A percentile compares a stretch with the other conserved stretches of the same genome.
Conservation (phyloP, 2,797 vertebrate genomes). For the Sardinella longiceps region DNA sequence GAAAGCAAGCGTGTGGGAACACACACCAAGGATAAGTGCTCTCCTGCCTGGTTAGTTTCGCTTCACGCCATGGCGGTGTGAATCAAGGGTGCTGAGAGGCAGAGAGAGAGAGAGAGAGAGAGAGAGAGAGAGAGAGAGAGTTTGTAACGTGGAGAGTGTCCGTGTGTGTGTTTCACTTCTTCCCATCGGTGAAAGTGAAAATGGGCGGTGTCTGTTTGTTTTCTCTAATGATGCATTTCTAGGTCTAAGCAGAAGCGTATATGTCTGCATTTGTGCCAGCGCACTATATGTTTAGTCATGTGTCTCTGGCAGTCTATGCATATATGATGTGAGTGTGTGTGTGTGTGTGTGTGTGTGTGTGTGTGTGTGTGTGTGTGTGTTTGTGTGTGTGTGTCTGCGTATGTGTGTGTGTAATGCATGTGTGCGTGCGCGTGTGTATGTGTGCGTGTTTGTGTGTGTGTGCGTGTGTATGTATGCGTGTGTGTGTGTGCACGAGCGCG, state of each 20-base stretch:
- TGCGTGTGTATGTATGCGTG: background rate
- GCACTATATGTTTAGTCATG: background rate
- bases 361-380: background rate
- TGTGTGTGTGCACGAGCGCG: background rate
- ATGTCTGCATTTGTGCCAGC: background rate
- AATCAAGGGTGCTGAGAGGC: constrained; percentile 14
- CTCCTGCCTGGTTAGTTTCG: constrained; percentile 16
- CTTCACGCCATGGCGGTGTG: constrained; percentile 2
- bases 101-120: background rate
- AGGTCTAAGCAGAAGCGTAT: background rate
- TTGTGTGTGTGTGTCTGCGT: background rate
- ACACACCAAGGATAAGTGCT: constrained; percentile 14
- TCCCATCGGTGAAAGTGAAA: background rate
- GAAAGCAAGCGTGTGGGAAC: constrained; percentile 13
- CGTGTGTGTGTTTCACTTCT: background rate
- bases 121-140: too few relatives aligned
- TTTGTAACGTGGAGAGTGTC: too few relatives aligned
- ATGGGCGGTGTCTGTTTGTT: background rate
- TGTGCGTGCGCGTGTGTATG: background rate
- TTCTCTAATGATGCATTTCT: background rate
- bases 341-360: background rate
- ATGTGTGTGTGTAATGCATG: background rate
- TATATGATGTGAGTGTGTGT: too few relatives aligned
- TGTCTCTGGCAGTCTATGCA: too few relatives aligned
- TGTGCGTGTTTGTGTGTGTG: background rate